Evolutionary conservation across 1,140 invertebrate species (phyloP).

Genomic region (Lordiphosa mommai): DNA sequence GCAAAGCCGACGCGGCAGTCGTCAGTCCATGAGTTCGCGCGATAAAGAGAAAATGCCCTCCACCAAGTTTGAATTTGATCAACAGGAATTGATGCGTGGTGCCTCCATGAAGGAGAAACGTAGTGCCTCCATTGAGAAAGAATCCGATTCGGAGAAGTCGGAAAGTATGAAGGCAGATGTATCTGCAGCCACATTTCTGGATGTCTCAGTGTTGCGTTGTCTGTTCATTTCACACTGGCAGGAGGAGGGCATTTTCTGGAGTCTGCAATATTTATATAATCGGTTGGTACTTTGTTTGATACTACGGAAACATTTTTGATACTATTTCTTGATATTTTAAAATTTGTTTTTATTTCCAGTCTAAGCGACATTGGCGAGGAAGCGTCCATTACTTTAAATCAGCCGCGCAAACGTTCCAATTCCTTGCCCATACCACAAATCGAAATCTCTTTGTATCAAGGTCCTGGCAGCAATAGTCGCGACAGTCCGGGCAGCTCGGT

Average conservation of each 20-base stretch:
- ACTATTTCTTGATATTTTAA: not conserved
- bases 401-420: constrained; percentile 91
- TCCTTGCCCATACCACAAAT: constrained; percentile 96
- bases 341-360: constrained; percentile 81
- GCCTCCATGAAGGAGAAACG: constrained; percentile 81
- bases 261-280: constrained; percentile 94
- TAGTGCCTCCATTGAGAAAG: constrained; percentile 82
- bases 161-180: constrained; percentile 82
- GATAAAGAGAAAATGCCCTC: constrained; percentile 71
- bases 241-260: constrained; percentile 99
- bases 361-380: constrained; percentile 91
- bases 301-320: not conserved
- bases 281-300: constrained; percentile 80
- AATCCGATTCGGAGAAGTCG: constrained; percentile 79
- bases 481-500: constrained; percentile 80
- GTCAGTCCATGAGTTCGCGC: constrained; percentile 70
- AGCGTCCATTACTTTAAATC: constrained; percentile 85
- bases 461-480: constrained; percentile 85
- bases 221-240: constrained; percentile 98
- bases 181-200: constrained; percentile 95
- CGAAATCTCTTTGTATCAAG: constrained; percentile 91
- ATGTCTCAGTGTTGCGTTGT: constrained; percentile 96
- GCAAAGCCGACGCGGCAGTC: constrained; percentile 73
- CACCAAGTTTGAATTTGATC: constrained; percentile 78
- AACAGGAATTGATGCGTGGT: constrained; percentile 70